Base-by-base conservation (phyloP, 1,140 invertebrate genomes). In the Cydia amplana region DNA sequence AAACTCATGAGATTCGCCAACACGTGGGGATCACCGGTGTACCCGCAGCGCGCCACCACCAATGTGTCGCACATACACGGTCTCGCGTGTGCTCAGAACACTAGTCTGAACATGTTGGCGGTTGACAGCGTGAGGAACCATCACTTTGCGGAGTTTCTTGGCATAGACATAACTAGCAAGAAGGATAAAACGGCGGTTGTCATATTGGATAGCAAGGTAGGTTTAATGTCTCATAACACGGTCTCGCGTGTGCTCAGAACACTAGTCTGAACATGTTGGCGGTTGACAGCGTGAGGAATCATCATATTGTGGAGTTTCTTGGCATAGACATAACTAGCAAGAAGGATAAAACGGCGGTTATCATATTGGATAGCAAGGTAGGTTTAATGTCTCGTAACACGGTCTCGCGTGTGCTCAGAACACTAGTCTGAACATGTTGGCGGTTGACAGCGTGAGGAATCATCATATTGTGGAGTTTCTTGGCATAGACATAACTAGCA, bases 281-380 rank as follows among this genome's bases (percentile, higher is more conserved):
- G 1, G 94, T 97, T 67, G 96, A 97, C 83, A 95, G 95, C 81
- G 82, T 95, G 4, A 83, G 94, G 36, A 96, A 96, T 83, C 94
- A 94, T 77, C 94, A 96, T 82, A 97, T 97, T 87, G 95, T 96
- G 7, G 94, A 96, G 83, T 94, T 94, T 32, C 93, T 98, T 32
- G 96, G 96, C 1, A 93, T 96, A 23, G 94, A 96, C 85, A 87
- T 96, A n/a, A 84, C 88, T 14, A 94, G 92, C 40, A 92, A 86
- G 43, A 93, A 91, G 64, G 94, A 96, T 82, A 95, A 94, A 86
- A 96, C 96, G 67, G 94, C 95, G 55, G 95, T 95, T 72, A 93
- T 97, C 28, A 96, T 97, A 80, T 86, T 97, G 74, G 95, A 97
- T 90, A 94, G 94, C 84, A 93, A 94, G 91, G 96, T 97, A 93